A percentile compares a stretch with the other conserved stretches of the same genome.
Conservation (phyloP, 2,888 invertebrate genomes). For the Gasteruption jaculator region DNA sequence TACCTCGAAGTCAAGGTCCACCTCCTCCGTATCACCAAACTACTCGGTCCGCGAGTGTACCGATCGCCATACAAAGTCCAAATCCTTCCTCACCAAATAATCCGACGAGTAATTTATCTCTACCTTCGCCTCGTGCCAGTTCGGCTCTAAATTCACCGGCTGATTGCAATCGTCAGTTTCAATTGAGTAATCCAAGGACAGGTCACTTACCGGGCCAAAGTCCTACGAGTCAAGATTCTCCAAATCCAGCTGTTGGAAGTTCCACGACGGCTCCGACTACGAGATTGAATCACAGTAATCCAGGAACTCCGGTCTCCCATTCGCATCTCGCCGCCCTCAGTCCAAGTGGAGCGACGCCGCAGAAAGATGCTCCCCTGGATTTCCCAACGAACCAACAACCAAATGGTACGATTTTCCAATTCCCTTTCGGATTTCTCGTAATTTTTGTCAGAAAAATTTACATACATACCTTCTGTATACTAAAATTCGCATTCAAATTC, state of each 20-base stretch:
- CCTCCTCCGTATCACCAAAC: slow-evolving; percentile 75
- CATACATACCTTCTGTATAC: slow-evolving; percentile 1
- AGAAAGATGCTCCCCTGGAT: slow-evolving; percentile 45
- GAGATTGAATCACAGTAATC: slow-evolving; percentile 64
- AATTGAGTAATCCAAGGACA: slow-evolving; percentile 43
- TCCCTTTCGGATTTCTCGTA: slow-evolving; percentile 6
- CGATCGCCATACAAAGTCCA: slow-evolving; percentile 70
- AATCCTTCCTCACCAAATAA: slow-evolving; percentile 71
- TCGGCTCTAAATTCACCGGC: slow-evolving; percentile 69
- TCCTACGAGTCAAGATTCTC: slow-evolving; percentile 62
- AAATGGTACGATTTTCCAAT: slow-evolving; percentile 41
- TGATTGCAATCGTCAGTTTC: slow-evolving; percentile 58
- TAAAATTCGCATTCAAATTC: slow-evolving; percentile 6
- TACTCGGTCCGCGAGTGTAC: slow-evolving; percentile 69
- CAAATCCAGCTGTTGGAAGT: slow-evolving; percentile 45
- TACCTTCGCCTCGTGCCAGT: slow-evolving; percentile 70
- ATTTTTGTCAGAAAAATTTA: slow-evolving; percentile 3
- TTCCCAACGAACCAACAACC: slow-evolving; percentile 50
- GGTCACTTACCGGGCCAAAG: slow-evolving; percentile 61
- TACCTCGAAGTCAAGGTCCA: slow-evolving; percentile 65
- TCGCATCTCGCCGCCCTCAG: slow-evolving; percentile 47
- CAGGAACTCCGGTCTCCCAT: slow-evolving; percentile 65
- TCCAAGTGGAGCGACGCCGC: slow-evolving; percentile 44
- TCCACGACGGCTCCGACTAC: slow-evolving; percentile 38
- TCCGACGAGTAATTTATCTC: slow-evolving; percentile 65